phyloP scores from a whole-genome alignment of 2,888 invertebrate species.

The Yponomeuta evonymella region DNA sequence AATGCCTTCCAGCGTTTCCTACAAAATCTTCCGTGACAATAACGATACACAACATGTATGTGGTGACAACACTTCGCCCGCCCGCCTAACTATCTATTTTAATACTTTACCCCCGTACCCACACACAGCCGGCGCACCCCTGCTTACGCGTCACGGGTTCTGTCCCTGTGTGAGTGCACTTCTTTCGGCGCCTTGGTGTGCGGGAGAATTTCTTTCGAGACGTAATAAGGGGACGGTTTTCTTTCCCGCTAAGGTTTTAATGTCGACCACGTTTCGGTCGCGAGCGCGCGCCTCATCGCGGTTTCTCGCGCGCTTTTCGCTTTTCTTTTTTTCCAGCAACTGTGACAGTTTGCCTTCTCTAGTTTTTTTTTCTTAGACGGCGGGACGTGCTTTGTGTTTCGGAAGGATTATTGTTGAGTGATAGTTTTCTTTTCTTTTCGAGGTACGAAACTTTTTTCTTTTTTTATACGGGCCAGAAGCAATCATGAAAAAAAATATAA shows the following conservation, averaged over 20 bases:
- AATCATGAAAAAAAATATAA: constrained; percentile 19
- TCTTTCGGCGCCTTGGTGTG: constrained; percentile 66
- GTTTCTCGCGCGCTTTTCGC: constrained; percentile 56
- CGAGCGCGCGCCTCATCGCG: constrained; percentile 72
- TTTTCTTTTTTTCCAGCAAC: background rate
- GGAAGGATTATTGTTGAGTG: constrained; percentile 18
- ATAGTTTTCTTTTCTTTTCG: constrained; percentile 14
- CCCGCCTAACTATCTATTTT: constrained; percentile 73
- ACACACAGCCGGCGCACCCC: constrained; percentile 51
- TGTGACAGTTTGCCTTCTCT: background rate
- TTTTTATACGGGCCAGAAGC: constrained; percentile 3
- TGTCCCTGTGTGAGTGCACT: constrained; percentile 63
- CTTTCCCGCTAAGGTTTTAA: constrained; percentile 75
- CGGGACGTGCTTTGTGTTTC: constrained; percentile 46
- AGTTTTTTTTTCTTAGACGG: constrained; percentile 39
- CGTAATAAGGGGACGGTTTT: constrained; percentile 76
- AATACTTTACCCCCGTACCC: constrained; percentile 63
- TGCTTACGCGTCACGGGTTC: constrained; percentile 40
- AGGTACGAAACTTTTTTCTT: constrained; percentile 18
- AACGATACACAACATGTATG: constrained; percentile 1
- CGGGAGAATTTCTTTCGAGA: constrained; percentile 75
- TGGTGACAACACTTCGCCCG: constrained; percentile 43
- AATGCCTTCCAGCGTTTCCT: background rate
- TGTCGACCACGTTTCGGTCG: constrained; percentile 75
- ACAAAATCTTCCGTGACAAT: constrained; percentile 1